These are phyloP conservation scores for Chrysocyon brachyurus DNA, from an alignment of 2,797 vertebrate genomes.

Conservation along the genomic window DNA sequence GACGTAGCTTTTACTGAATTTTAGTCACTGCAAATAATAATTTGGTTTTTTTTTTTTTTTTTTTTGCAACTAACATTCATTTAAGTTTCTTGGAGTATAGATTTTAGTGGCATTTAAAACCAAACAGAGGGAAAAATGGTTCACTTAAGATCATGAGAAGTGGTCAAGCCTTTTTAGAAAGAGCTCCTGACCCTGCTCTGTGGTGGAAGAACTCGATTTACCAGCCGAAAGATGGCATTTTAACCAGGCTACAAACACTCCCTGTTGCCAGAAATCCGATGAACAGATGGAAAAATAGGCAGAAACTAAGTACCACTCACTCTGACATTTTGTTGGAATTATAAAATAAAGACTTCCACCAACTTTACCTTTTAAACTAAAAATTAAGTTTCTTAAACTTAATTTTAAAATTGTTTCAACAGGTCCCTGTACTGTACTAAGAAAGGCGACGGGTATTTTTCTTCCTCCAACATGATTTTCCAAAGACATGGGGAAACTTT, in stretches of 20 bases:
- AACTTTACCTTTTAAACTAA: not conserved
- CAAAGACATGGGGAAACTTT: not conserved
- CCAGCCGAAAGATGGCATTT: not conserved
- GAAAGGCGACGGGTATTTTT: not conserved
- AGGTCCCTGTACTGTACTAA: not conserved
- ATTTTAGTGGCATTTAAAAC: slow-evolving; percentile 13
- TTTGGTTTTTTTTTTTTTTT: not conserved
- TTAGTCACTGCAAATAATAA: not conserved
- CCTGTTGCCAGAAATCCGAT: not conserved
- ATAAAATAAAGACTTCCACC: not conserved
- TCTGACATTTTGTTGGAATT: not conserved
- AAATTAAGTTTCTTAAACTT: not conserved
- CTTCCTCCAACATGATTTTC: not conserved
- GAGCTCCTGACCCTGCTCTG: not conserved
- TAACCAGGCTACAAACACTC: not conserved
- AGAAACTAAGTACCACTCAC: not conserved
- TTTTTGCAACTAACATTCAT: not conserved
- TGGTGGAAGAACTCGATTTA: not conserved
- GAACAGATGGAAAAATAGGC: not conserved
- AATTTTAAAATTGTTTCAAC: not conserved
- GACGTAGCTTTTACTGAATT: not conserved
- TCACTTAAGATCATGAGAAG: not conserved
- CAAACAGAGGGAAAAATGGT: not conserved
- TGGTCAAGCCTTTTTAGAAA: not conserved
- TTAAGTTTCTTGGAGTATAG: not conserved